These are phyloP conservation scores for Bombus terrestris DNA, from an alignment of 1,140 invertebrate genomes.

Conservation along the genomic window DNA sequence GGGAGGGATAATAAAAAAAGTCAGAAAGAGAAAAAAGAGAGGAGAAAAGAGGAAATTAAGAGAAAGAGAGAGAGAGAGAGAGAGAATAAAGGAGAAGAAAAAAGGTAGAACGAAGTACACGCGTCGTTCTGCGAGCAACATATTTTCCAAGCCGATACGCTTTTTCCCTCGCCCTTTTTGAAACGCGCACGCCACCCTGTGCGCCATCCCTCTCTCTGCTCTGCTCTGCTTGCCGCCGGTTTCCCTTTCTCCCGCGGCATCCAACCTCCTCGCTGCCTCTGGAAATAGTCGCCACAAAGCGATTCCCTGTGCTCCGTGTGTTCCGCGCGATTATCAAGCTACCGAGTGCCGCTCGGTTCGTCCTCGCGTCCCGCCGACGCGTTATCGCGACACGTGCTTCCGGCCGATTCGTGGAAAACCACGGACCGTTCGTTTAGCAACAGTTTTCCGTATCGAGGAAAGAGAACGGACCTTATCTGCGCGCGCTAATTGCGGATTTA, in stretches of 20 bases:
- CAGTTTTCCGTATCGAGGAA: neutral
- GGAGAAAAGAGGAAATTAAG: neutral
- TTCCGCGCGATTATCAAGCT: constrained; percentile 45
- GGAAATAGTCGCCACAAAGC: constrained; percentile 66
- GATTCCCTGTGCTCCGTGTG: constrained; percentile 57
- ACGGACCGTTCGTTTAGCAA: neutral
- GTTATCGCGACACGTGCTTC: constrained; percentile 44
- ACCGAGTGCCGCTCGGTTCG: neutral
- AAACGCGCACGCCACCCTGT: constrained; percentile 39
- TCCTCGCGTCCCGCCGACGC: neutral
- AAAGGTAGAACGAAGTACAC: neutral
- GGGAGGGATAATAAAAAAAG: neutral
- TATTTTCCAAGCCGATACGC: constrained; percentile 65
- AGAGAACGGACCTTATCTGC: too few relatives aligned
- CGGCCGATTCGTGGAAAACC: neutral
- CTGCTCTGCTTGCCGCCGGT: constrained; percentile 1
- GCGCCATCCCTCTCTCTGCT: constrained; percentile 37
- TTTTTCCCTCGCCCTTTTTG: constrained; percentile 60
- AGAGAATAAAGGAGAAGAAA: neutral
- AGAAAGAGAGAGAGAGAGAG: neutral
- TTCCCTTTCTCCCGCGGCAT: constrained; percentile 49
- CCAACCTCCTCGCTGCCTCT: constrained; percentile 44
- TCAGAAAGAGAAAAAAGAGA: neutral
- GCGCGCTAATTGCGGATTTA: neutral
- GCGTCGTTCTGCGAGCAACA: constrained; percentile 43